A percentile compares a stretch with the other conserved stretches of the same genome.
Evolutionary conservation across 2,113 vertebrate species (phyloP).

Genomic region (Indicator indicator): DNA sequence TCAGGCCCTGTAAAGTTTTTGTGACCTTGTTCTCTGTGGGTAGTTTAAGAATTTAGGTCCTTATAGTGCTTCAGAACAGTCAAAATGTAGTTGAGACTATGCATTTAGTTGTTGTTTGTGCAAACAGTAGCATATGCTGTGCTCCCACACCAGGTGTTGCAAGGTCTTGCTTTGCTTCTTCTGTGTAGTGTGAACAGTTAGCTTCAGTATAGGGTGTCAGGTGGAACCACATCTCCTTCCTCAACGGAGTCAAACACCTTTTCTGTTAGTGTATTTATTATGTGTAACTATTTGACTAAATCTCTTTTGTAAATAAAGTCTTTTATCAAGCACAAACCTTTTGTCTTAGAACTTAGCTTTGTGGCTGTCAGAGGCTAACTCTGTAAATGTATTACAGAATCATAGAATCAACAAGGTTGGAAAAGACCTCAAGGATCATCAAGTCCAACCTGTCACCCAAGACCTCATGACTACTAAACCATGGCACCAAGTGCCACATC

Average conservation of each 20-base stretch:
- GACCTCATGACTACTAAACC: no score
- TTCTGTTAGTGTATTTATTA: not conserved
- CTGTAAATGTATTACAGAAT: not conserved
- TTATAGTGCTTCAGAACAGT: not conserved
- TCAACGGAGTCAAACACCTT: not conserved
- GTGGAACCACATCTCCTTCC: not conserved
- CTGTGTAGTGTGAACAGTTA: not conserved
- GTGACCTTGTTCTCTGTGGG: not conserved
- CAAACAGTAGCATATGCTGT: not conserved
- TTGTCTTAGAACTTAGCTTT: not conserved
- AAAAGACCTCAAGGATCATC: no score
- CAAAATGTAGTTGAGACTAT: not conserved
- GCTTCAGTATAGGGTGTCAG: not conserved
- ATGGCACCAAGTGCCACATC: no score
- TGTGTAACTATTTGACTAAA: not conserved
- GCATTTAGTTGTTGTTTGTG: not conserved
- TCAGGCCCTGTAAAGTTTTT: not conserved
- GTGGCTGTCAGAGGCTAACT: not conserved
- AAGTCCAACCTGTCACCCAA: no score
- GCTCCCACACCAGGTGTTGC: rapidly evolving
- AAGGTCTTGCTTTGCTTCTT: not conserved
- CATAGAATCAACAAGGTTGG: no score
- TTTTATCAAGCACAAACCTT: not conserved
- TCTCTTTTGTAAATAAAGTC: not conserved
- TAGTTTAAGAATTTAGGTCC: not conserved